These are phyloP conservation scores for Lutjanus campechanus DNA, from an alignment of 2,797 vertebrate species.

Conservation along the genomic window DNA sequence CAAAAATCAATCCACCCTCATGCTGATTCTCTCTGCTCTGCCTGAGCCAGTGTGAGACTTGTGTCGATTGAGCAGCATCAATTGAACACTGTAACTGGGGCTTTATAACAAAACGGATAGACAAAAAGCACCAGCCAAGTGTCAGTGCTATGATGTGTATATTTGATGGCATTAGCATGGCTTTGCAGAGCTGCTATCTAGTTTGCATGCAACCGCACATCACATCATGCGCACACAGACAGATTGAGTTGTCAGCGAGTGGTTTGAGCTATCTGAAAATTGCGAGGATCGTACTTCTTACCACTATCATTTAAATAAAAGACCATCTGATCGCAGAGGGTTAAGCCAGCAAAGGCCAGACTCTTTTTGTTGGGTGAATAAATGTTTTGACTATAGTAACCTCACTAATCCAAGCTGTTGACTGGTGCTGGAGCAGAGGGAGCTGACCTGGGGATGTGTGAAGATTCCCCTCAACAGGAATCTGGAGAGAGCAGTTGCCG, in stretches of 20 bases:
- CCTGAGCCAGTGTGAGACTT: slow-evolving; percentile 77
- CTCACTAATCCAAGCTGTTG: slow-evolving; percentile 71
- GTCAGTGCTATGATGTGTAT: slow-evolving; percentile 81
- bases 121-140: slow-evolving; percentile 79
- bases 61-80: slow-evolving; percentile 79
- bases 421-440: slow-evolving; percentile 63
- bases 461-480: slow-evolving; percentile 79
- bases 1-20: slow-evolving; percentile 83
- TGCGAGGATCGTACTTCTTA: slow-evolving; percentile 21
- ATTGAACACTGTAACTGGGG: slow-evolving; percentile 79
- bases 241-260: slow-evolving; percentile 43
- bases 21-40: slow-evolving; percentile 75
- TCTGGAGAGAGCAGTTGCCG: slow-evolving; percentile 73
- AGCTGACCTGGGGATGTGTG: slow-evolving; percentile 75
- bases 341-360: slow-evolving; percentile 36
- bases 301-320: slow-evolving; percentile 35
- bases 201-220: slow-evolving; percentile 44
- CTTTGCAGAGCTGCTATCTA: slow-evolving; percentile 56
- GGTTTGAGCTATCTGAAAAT: slow-evolving; percentile 34
- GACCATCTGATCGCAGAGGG: slow-evolving; percentile 28
- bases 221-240: slow-evolving; percentile 33
- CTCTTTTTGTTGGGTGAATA: slow-evolving; percentile 53
- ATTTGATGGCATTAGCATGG: slow-evolving; percentile 73
- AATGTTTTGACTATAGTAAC: slow-evolving; percentile 71
- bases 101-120: slow-evolving; percentile 77